Conservation (phyloP, 2,888 invertebrate genomes). For the Synanthedon tipuliformis region DNA sequence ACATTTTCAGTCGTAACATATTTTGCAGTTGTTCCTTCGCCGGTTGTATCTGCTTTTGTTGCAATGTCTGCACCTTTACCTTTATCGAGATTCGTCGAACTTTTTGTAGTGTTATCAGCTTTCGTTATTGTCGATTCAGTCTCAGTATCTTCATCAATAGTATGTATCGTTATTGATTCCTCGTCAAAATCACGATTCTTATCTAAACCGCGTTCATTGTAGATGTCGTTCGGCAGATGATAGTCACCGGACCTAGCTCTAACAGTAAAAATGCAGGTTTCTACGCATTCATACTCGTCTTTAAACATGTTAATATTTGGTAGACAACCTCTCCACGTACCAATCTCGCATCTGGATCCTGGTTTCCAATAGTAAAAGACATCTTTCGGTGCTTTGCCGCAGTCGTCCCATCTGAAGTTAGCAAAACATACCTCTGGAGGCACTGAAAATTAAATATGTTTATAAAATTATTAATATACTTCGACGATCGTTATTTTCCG, state of each 20-base stretch:
- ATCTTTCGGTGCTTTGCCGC: conserved; percentile 32
- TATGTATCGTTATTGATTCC: neutral
- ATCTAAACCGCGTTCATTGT: neutral
- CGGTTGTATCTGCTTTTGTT: neutral
- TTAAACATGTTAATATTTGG: conserved; percentile 55
- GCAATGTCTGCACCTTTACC: neutral
- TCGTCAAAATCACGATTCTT: neutral
- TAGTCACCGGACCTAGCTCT: conserved; percentile 20
- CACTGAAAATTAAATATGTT: conserved; percentile 16
- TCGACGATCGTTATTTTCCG: no score
- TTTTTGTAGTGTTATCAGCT: neutral
- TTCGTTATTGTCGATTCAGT: neutral
- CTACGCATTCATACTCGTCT: conserved; percentile 48
- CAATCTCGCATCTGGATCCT: conserved; percentile 55
- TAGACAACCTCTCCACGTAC: conserved; percentile 49
- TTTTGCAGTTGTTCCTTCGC: no score
- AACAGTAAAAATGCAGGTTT: conserved; percentile 34
- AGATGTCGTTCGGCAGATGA: conserved; percentile 12
- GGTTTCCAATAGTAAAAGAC: conserved; percentile 54
- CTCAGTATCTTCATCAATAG: neutral
- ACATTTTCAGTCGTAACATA: no score
- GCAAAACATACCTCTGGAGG: conserved; percentile 41
- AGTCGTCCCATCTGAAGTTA: conserved; percentile 46
- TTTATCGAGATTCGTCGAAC: neutral
- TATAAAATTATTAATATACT: no score